Evolutionary conservation across 2,797 vertebrate genomes (phyloP).

Genomic region (Mus spretus): DNA sequence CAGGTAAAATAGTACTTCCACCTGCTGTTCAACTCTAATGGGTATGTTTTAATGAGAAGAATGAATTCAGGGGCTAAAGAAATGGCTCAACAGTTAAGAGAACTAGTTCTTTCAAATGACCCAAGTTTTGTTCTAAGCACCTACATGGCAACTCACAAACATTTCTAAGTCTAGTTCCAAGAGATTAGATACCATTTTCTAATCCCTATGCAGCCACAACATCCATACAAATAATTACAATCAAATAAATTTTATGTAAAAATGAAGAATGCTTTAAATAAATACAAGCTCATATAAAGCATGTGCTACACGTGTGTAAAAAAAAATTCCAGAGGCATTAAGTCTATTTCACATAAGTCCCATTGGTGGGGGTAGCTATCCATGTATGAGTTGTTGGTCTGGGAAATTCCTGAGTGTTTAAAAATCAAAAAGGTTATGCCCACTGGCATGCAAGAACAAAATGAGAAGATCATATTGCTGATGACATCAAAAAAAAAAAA

Average conservation of each 20-base stretch:
- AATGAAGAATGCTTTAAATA: neutral
- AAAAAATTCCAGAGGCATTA: neutral
- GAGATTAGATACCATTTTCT: neutral
- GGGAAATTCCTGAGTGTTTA: neutral
- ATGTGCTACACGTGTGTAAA: neutral
- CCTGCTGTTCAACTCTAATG: neutral
- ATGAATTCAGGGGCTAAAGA: neutral
- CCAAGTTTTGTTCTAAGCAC: neutral
- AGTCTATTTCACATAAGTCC: too few relatives aligned
- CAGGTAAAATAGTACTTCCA: too few relatives aligned
- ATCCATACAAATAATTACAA: neutral
- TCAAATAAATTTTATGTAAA: neutral
- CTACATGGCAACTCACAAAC: neutral
- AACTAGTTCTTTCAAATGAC: neutral
- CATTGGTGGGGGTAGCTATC: neutral
- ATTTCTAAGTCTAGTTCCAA: neutral
- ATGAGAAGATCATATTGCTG: neutral
- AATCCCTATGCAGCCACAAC: neutral
- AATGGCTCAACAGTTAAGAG: neutral
- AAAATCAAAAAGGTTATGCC: neutral
- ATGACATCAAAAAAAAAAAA: neutral
- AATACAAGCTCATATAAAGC: neutral
- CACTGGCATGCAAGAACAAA: neutral
- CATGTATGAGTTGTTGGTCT: neutral
- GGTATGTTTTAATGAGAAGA: neutral